Base-by-base conservation (phyloP, 2,888 invertebrate genomes). In the Ichneumon xanthorius region DNA sequence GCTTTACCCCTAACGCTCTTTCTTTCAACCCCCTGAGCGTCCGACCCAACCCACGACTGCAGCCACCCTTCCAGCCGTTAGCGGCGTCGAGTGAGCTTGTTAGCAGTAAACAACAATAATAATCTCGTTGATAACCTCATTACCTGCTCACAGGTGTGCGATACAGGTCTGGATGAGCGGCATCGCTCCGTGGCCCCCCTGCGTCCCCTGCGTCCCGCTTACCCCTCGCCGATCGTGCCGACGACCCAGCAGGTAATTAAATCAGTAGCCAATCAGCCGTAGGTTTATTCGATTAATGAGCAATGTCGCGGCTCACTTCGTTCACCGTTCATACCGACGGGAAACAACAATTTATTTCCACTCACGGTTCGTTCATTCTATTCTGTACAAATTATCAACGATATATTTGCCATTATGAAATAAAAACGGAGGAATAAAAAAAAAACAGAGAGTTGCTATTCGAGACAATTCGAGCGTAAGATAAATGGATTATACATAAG, bases 21-120 rank as follows among this genome's bases (percentile, higher is more conserved):
- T 61, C 76, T 80, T 58, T 16, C 48, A 33, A 22, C 40, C 40
- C 61, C 22, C 45, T 19, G 33, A 50, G 65, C 33, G 26, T 37
- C 53, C 61, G 30, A 48, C 37, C 67, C 30, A 37, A 50, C 33
- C 75, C 33, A 22, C 75, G 19, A 16, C 33, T 65, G 22, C 63
- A 30, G 30, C 58, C 68, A 50, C 61, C 45, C 65, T 65, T 4
- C 16, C 50, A 19, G 30, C 63, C 45, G 16, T 26, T 53, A 63
- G 26, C 63, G n/a, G 82, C 75, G 80, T 77, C 80, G 84, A 87
- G 88, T 80, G 88, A 88, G 89, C 89, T 92, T 91, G 91, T 91
- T 90, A 92, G 90, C 89, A 89, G 90, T 92, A 90, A 92, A 92
- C 89, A 92, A 91, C 89, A 92, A 91, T 91, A 91, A 91, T 92